Base-by-base conservation (phyloP, 2,888 invertebrate genomes). In the Eupithecia dodoneata region DNA sequence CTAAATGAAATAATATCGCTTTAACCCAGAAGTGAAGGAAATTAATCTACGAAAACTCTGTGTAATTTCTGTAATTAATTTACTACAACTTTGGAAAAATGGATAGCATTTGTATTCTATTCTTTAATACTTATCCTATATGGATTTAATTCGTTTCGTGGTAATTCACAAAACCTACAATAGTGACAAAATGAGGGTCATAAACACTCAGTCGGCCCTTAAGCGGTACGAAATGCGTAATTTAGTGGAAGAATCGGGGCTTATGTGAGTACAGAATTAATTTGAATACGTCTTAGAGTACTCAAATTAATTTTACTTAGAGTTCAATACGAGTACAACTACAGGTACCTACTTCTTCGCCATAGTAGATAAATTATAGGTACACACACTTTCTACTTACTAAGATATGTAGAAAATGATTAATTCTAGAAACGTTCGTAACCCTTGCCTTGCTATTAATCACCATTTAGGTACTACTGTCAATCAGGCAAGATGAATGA, bases 401-500 rank as follows among this genome's bases (percentile, higher is more conserved):
- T n/a, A 59, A 59, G 55, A 55, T 55, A 55, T 0, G n/a, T 55
- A 55, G 82, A 85, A 85, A 83, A 83, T 83, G 55, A 18, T 59
- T 59, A 9, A 59, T 83, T 84, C 78, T 79, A 18, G 47, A 80
- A 69, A 83, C 81, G 83, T 84, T 82, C 79, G 77, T 80, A 82
- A 84, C 85, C 85, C 81, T 81, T 82, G 79, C 30, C 78, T 76
- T 79, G 71, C 72, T 76, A 83, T 76, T 76, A 77, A 71, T 77
- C 77, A 80, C 76, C 76, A 77, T 74, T 76, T 79, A 80, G 52
- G n/a, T n/a, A 59, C 55, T 18, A 18, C 77, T 82, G 83, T 78
- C 77, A 80, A 79, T 81, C 80, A 81, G 63, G 73, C 66, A 65
- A 55, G 72, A 72, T 75, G 63, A 75, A 79, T 79, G 77, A 80